Percentiles rank a stretch among this genome's conserved stretches.
These are phyloP conservation scores for Xenopus tropicalis DNA, from an alignment of 2,113 vertebrate genomes.

Conservation along the genomic window UCB_Xtro_10.0 CM004444.2:117425501-117426000, in stretches of 20 bases:
- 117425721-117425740: conserved; percentile 15
- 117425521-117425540: conserved; percentile 37
- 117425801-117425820: neutral
- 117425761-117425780: no score
- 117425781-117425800: neutral
- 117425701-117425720: conserved; percentile 37
- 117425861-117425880: no score
- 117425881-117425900: no score
- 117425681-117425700: conserved; percentile 43
- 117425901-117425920: no score
- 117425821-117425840: neutral
- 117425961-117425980: no score
- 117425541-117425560: conserved; percentile 30
- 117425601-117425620: conserved; percentile 18
- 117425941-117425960: no score
- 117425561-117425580: conserved; percentile 29
- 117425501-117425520: conserved; percentile 27
- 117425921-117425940: no score
- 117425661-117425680: conserved; percentile 44
- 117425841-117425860: no score
- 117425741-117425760: neutral
- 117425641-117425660: conserved; percentile 22
- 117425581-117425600: conserved; percentile 12
- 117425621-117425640: conserved; percentile 26
- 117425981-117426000: no score